Evolutionary conservation across 2,888 invertebrate species (phyloP).

Genomic region (Amblyjoppa proteus): DNA sequence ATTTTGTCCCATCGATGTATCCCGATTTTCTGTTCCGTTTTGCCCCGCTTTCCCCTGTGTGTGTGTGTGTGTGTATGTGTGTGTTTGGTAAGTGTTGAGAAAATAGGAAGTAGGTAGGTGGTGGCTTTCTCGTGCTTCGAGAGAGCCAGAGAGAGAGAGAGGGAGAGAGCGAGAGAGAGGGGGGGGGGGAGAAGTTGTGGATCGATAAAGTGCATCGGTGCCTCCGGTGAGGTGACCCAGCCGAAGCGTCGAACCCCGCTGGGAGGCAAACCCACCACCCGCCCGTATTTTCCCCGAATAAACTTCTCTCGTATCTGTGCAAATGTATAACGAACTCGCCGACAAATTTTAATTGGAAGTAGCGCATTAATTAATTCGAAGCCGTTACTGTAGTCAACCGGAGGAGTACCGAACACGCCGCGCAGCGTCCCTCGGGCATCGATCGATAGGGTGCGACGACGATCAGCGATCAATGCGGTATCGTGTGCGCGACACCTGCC

Average conservation of each 20-base stretch:
- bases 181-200: constrained; percentile 52
- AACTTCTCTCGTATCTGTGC: constrained; percentile 1
- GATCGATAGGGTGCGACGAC: no score
- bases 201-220: constrained; percentile 70
- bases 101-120: constrained; percentile 2
- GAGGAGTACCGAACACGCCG: no score
- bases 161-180: constrained; percentile 10
- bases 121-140: constrained; percentile 39
- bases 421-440: no score
- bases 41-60: neutral
- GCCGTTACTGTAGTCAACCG: no score
- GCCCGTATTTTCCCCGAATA: constrained; percentile 2
- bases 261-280: constrained; percentile 40
- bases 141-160: constrained; percentile 2
- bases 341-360: neutral
- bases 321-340: neutral
- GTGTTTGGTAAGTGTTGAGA: neutral
- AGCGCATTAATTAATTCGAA: neutral
- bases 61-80: neutral
- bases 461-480: no score
- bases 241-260: constrained; percentile 64
- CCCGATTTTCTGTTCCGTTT: no score
- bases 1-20: no score
- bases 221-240: constrained; percentile 66
- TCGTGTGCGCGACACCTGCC: no score